A percentile compares a stretch with the other conserved stretches of the same genome.
Conservation (phyloP, 2,797 vertebrate genomes). For the Enteromius paludinosus region DNA sequence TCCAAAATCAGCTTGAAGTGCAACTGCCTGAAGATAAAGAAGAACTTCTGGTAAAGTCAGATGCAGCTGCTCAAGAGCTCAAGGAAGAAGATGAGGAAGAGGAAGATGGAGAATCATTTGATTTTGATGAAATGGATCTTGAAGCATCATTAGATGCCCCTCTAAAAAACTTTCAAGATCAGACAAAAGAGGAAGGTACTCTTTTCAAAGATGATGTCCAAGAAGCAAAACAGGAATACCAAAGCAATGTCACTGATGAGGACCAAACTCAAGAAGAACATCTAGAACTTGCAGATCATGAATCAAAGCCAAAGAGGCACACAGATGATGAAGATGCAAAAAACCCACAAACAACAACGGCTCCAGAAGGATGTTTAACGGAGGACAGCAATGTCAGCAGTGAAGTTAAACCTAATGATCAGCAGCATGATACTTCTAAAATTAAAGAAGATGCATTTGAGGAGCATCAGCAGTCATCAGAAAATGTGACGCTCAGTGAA, state of each 20-base stretch:
- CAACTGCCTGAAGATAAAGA: conserved; percentile 1
- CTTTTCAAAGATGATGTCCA: conserved; percentile 45
- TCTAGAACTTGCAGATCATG: conserved; percentile 13
- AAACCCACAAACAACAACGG: neutral
- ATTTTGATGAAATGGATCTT: conserved; percentile 71
- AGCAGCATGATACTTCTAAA: neutral
- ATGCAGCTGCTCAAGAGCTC: neutral
- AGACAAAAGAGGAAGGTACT: conserved; percentile 52
- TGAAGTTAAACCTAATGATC: conserved; percentile 32
- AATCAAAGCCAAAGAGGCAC: conserved; percentile 17
- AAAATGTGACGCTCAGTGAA: conserved; percentile 11
- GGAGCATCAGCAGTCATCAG: conserved; percentile 1
- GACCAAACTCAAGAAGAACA: neutral
- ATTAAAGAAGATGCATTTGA: conserved; percentile 17
- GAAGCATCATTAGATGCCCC: conserved; percentile 52
- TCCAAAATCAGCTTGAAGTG: neutral
- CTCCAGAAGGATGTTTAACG: conserved; percentile 14
- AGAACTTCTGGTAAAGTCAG: conserved; percentile 26
- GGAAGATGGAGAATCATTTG: conserved; percentile 71
- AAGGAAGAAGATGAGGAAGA: conserved; percentile 51
- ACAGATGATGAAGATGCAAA: conserved; percentile 34
- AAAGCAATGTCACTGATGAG: neutral
- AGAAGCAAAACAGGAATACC: neutral
- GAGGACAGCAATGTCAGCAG: neutral
- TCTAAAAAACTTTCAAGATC: conserved; percentile 29